Conservation (phyloP, 2,888 invertebrate species). For the Urechis unicinctus region DNA sequence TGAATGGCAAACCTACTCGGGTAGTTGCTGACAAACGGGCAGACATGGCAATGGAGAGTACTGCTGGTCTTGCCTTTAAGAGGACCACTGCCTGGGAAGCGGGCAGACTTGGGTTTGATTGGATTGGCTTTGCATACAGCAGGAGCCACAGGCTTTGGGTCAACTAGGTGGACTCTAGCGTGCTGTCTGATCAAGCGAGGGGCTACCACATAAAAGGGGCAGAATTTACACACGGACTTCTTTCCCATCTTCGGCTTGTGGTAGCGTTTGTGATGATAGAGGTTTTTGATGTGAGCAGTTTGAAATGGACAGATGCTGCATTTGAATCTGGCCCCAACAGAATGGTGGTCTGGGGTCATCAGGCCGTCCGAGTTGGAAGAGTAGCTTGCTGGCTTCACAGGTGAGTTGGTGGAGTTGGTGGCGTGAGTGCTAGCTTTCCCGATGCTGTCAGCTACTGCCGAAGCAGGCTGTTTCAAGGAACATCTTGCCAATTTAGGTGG, state of each 20-base stretch:
- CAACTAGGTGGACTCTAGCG: conserved; percentile 57
- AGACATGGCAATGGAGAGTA: conserved; percentile 74
- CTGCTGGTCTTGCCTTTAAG: conserved; percentile 56
- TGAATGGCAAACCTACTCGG: conserved; percentile 81
- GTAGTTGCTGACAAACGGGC: conserved; percentile 79
- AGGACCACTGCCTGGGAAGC: neutral
- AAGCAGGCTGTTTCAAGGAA: neutral
- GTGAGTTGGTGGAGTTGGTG: too few relatives aligned
- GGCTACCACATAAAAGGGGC: conserved; percentile 68
- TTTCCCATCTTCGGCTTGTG: conserved; percentile 64
- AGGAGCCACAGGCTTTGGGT: neutral
- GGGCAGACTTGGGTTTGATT: neutral
- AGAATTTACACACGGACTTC: conserved; percentile 72
- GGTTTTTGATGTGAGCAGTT: conserved; percentile 34
- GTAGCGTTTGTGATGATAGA: conserved; percentile 58
- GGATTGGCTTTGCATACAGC: neutral
- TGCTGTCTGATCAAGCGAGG: conserved; percentile 59
- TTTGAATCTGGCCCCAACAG: conserved; percentile 26
- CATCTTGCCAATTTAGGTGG: too few relatives aligned
- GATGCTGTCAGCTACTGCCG: neutral
- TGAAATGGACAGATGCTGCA: conserved; percentile 70
- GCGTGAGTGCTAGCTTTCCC: neutral
- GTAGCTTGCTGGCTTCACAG: too few relatives aligned
- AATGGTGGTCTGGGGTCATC: too few relatives aligned
- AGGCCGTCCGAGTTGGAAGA: too few relatives aligned